These are phyloP conservation scores for Heterodera filipjevi DNA, from an alignment of 2,888 invertebrate species.

Conservation along the genomic window DNA sequence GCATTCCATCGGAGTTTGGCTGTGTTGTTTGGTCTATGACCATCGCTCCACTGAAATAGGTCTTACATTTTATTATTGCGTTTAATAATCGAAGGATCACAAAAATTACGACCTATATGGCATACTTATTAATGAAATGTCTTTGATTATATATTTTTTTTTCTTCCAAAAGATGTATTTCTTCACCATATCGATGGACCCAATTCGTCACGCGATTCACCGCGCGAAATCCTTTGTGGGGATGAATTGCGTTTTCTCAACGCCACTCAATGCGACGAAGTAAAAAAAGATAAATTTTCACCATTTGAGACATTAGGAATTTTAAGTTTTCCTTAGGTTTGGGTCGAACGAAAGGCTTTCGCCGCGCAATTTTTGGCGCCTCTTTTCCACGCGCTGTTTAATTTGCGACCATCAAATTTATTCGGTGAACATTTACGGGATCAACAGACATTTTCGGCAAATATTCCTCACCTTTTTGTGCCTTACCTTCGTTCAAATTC, in stretches of 20 bases:
- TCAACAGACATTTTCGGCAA: constrained; percentile 43
- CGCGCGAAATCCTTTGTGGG: constrained; percentile 45
- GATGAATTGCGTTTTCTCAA: constrained; percentile 46
- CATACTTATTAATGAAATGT: too few species aligned
- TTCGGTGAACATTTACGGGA: constrained; percentile 6
- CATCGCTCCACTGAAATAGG: constrained; percentile 55
- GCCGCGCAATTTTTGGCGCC: constrained; percentile 57
- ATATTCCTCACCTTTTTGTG: constrained; percentile 52
- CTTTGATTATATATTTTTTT: too few species aligned
- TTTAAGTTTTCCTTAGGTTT: constrained; percentile 12
- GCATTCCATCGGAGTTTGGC: constrained; percentile 53
- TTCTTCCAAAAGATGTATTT: constrained; percentile 39
- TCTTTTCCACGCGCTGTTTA: constrained; percentile 40
- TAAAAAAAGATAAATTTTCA: neutral
- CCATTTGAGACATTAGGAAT: neutral
- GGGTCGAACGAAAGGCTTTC: constrained; percentile 56
- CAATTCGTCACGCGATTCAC: constrained; percentile 22
- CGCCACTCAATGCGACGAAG: constrained; percentile 47
- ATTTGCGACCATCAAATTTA: neutral
- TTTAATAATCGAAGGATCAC: too few species aligned
- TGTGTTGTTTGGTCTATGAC: constrained; percentile 54
- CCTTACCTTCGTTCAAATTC: constrained; percentile 52
- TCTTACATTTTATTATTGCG: constrained; percentile 16
- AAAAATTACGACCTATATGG: too few species aligned
- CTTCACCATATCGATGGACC: constrained; percentile 40